Evolutionary conservation across 2,888 invertebrate genomes (phyloP).

Genomic region (Papilio demoleus): DNA sequence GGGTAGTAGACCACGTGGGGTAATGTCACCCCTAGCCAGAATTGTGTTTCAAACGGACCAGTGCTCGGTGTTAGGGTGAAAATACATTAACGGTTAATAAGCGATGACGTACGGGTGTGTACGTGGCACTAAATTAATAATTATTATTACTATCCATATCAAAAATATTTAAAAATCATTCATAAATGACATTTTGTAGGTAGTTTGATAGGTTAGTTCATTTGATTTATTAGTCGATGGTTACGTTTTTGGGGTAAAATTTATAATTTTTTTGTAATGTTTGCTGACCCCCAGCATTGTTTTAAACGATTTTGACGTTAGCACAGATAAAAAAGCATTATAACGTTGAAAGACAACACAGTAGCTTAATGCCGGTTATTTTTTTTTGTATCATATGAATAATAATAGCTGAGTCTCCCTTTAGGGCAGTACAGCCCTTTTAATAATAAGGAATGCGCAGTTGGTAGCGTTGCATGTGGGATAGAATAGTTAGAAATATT

Average conservation of each 20-base stretch:
- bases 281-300: slow-evolving; percentile 66
- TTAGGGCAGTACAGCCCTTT: slow-evolving; percentile 76
- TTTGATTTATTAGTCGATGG: not conserved
- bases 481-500: slow-evolving; percentile 66
- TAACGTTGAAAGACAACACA: slow-evolving; percentile 67
- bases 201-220: too few relatives aligned
- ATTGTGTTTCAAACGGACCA: slow-evolving; percentile 63
- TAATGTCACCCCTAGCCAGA: slow-evolving; percentile 72
- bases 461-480: slow-evolving; percentile 72
- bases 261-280: slow-evolving; percentile 28
- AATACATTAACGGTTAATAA: slow-evolving; percentile 24
- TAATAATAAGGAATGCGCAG: slow-evolving; percentile 74
- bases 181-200: too few relatives aligned
- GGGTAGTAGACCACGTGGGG: slow-evolving; percentile 74
- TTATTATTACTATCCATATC: slow-evolving; percentile 8
- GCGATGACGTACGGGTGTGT: not conserved
- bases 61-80: slow-evolving; percentile 43
- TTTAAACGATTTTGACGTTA: slow-evolving; percentile 64
- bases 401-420: slow-evolving; percentile 76
- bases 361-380: slow-evolving; percentile 57
- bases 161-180: not conserved
- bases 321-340: slow-evolving; percentile 48
- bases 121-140: slow-evolving; percentile 2
- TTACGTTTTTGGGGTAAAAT: not conserved
- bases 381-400: slow-evolving; percentile 67